Evolutionary conservation across 1,140 invertebrate species (phyloP), one percentile per base, ranked within the genome.

Genomic region (Solen grandis): DNA sequence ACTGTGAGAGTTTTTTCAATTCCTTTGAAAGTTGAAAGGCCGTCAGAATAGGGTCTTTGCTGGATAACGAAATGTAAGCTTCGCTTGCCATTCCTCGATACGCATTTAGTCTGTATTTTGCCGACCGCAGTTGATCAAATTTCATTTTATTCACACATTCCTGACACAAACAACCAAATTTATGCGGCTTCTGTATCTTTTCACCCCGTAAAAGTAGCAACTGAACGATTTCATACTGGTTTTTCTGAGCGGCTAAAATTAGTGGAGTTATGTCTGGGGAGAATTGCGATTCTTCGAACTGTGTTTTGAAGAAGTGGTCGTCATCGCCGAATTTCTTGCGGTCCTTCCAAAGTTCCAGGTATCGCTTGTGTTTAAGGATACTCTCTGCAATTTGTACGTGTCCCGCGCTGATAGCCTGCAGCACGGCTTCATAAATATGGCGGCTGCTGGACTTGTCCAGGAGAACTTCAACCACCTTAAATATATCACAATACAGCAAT

Each of bases 31-130:
- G 90, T 73, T 93, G 88, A 87, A 96, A 96, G 0, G 94, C 94
- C 22, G 93, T 92, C 13, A 95, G 90, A 54, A 96, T 94, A 0
- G 95, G 95, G 89, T 96, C 95, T 38, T 93, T 89, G 0, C 94
- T 93, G 0, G 93, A 94, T 76, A 95, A 93, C 35, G 94, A 95
- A 72, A 96, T 94, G 84, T 95, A 96, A 0, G 94, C 93, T 66
- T 91, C 90, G 72, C 91, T 92, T 2, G 91, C 86, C 77, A 92
- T 79, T 0, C 88, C 92, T 62, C 87, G 60, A 84, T 92, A 93
- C 1, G 90, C 89, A 78, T 92, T 91, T 13, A 93, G 75, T 27
- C 92, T 78, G 22, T 89, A 92, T 72, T 89, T 89, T 1, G 90
- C 89, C 35, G 87, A 88, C 4, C 90, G 79, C n/a, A 91, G 82